Evolutionary conservation across 2,888 invertebrate species (phyloP), one percentile per base, ranked within the genome.

Genomic region (Zelleria hepariella): DNA sequence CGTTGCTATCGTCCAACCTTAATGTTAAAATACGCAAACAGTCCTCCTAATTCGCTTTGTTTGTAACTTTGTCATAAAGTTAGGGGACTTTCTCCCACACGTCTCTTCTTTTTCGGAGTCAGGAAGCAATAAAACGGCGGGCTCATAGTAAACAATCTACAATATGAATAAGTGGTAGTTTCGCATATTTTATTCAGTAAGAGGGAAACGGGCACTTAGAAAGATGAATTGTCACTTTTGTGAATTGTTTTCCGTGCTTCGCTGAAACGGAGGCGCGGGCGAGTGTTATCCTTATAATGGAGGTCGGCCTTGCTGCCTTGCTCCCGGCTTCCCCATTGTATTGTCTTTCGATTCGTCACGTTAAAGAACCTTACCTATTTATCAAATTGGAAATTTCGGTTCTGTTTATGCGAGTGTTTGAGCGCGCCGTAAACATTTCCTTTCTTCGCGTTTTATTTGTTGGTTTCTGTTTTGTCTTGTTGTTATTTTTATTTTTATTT

Each of bases 211-310:
- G 66, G 73, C 80, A 78, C 79, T 82, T 73, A 77, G 64, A 71
- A 71, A 80, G 80, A 86, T 84, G 82, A 83, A 84, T 83, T 75
- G 82, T 80, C 80, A 81, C 82, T 84, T 70, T 68, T 67, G 71
- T 66, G 74, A 71, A 82, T 83, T 80, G 78, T 80, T 79, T 42
- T 78, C 66, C 62, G 65, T 47, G 15, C 27, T 55, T n/a, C 20
- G 27, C 51, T 20, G 51, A 51, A 51, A 62, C 63, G 61, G 59
- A 56, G 60, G 59, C 61, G 58, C 49, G 58, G 58, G 32, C 10
- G 32, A 42, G 15, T 42, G 32, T 42, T 42, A 42, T 42, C 51
- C 51, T 20, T 20, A 6, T 21, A 51, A 20, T 51, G 51, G 51
- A 51, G 23, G 8, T 8, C 51, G 51, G 20, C 49, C 7, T 23